Percentiles rank a stretch among this genome's conserved stretches.
Evolutionary conservation across 1,140 invertebrate species (phyloP).

Genomic region (Drosophila cardini): DNA sequence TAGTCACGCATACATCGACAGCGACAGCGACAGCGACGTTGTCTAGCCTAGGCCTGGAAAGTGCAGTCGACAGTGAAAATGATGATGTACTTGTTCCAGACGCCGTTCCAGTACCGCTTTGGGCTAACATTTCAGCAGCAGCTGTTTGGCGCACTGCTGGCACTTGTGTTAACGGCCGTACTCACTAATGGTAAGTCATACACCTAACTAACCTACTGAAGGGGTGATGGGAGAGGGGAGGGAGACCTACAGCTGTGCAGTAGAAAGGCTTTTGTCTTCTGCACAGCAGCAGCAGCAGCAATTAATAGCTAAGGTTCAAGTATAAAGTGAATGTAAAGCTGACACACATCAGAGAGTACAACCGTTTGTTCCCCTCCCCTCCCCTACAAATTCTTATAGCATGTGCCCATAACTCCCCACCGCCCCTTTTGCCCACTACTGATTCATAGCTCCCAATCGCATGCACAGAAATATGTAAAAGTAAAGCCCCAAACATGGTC

Average conservation of each 20-base stretch:
- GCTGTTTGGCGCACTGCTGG: constrained; percentile 75
- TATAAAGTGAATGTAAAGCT: constrained; percentile 80
- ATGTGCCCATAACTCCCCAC: constrained; percentile 23
- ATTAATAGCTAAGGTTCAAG: constrained; percentile 73
- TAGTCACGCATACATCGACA: constrained; percentile 60
- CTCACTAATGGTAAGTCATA: constrained; percentile 69
- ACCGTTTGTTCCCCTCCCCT: not conserved
- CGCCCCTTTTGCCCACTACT: constrained; percentile 1
- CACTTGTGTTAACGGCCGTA: constrained; percentile 63
- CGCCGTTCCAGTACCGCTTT: constrained; percentile 16
- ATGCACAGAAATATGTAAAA: constrained; percentile 24
- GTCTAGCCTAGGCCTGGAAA: constrained; percentile 51
- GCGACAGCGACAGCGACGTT: not conserved
- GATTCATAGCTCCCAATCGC: constrained; percentile 1
- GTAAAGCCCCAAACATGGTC: constrained; percentile 60
- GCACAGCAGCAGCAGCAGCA: constrained; percentile 59
- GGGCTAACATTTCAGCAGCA: constrained; percentile 56
- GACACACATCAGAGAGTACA: constrained; percentile 62
- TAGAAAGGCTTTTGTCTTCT: constrained; percentile 64
- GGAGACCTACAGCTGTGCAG: constrained; percentile 63
- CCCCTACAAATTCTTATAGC: constrained; percentile 11
- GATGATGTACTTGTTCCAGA: constrained; percentile 47
- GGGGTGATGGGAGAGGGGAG: not conserved
- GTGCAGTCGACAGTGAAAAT: constrained; percentile 58
- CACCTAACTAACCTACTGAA: not conserved